Base-by-base conservation (phyloP, 2,113 vertebrate species). In the Corynorhinus townsendii region DNA sequence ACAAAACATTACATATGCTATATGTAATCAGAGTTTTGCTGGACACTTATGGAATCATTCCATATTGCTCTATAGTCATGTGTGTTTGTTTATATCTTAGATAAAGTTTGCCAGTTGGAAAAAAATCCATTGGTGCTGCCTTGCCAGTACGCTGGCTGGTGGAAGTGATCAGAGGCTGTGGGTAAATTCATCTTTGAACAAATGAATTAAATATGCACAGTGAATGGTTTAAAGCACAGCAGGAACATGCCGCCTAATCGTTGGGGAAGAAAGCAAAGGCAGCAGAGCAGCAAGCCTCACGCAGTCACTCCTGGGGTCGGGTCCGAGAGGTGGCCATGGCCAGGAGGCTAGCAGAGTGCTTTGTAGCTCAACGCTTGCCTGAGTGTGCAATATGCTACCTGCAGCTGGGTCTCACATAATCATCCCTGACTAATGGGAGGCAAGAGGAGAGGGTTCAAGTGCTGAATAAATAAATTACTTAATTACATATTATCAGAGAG, bases 401-500 rank as follows among this genome's bases (percentile, higher is more conserved):
- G 93, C 97, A 97, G 97, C 97, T 98, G 96, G 93, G 95, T 97
- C 95, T 96, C 96, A 77, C 92, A 97, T 97, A 97, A 98, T 97
- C 96, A 96, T 96, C 97, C 96, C 96, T 97, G 97, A 97, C 97
- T 97, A 98, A 97, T 98, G 93, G 71, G 96, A 97, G 90, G 84
- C 96, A 72, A 96, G 85, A 80, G 89, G 96, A 98, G 52, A 96
- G 68, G 62, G 77, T 89, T 98, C 96, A 96, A 97, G 97, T 96
- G 95, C 72, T 96, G 98, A 97, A 97, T 97, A 98, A 98, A 98
- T 97, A 98, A 97, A 98, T 97, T 96, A 97, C 91, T 98, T 98
- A 97, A 98, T 98, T 98, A 97, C 85, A 87, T 95, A 96, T 97
- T 98, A 97, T 98, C 86, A 62, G 96, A 95, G 96, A 97, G 96